Evolutionary conservation across 2,888 invertebrate genomes (phyloP), one percentile per base, ranked within the genome.

Genomic region (Leptarthrus brevirostris): DNA sequence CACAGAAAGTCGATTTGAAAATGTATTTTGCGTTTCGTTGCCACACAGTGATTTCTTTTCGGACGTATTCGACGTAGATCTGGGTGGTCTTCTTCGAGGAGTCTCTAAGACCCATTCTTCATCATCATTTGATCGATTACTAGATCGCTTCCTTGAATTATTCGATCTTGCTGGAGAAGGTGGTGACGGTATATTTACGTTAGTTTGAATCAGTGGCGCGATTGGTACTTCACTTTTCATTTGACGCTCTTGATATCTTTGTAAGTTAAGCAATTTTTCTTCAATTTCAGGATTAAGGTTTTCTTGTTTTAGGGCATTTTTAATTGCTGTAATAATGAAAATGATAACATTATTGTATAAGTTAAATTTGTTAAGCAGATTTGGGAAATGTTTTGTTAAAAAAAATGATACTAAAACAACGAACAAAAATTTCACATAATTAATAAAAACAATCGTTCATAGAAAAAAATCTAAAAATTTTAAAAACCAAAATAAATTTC

Each of bases 271-370:
- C 61, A 97, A 86, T 82, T 96, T 97, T 81, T 96, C 95, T 83
- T 96, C 95, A 77, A 96, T 94, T 85, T 96, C 96, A 0, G 96
- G 96, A 83, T 94, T 93, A 22, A 96, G 87, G 83, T 95, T 95
- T 81, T 95, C 95, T 85, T 94, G 94, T 84, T 93, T 93, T 75
- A 97, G 86, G n/a, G 95, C 96, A 83, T 93, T 95, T 84, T 93
- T 92, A 79, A 97, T 95, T 12, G 96, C 96, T 95, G 87, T 72
- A 87, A 86, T 77, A 69, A 71, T 22, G n/a, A n/a, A n/a, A n/a
- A n/a, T n/a, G 40, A 16, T 12, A 12, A 12, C 8, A 36, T 36
- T 36, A 36, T 36, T 12, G n/a, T 12, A 36, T 36, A 36, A 36
- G 8, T 12, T 36, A n/a, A n/a, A n/a, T n/a, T n/a, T n/a, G n/a